Evolutionary conservation across 2,888 invertebrate genomes (phyloP), one percentile per base, ranked within the genome.

Genomic region (Electrophaes corylata): DNA sequence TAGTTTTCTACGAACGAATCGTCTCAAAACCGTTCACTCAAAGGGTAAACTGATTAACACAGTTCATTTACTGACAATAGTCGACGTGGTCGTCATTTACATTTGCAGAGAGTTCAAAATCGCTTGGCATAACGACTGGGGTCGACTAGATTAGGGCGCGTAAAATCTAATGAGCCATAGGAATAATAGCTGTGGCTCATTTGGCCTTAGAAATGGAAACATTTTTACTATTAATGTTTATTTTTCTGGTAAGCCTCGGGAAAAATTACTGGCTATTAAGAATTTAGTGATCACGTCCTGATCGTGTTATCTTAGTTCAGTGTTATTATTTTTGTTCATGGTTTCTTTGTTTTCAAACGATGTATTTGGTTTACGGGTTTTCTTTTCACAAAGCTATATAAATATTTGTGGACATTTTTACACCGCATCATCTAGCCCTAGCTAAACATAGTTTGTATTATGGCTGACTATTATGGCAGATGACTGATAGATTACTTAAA

Each of bases 81-180:
- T 72, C 67, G 61, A 62, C 70, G 69, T 71, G 69, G 69, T 73
- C 77, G 73, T 82, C 44, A 82, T 83, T 76, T 76, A 73, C 74
- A 76, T 78, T 75, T 66, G 69, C 74, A 78, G 78, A 85, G 76
- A 79, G 84, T 70, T 77, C 67, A 83, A 73, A 83, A 79, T 83
- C 70, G 81, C 64, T 73, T 75, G 73, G 68, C 73, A 62, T 58
- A 66, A 66, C 62, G 62, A 67, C 43, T 67, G 70, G 67, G 75
- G 72, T 78, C 70, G 70, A 69, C 67, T 73, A 74, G 78, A 82
- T 83, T 81, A 78, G 76, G 71, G 73, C 66, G 73, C 79, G 77
- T 84, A 79, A 83, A 86, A 83, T 83, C 78, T 84, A 86, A 88
- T 86, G 87, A 83, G 77, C 74, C 78, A 69, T 75, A 76, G 76